phyloP scores from a whole-genome alignment of 2,888 invertebrate genomes.

The Tortricodes alternella region DNA sequence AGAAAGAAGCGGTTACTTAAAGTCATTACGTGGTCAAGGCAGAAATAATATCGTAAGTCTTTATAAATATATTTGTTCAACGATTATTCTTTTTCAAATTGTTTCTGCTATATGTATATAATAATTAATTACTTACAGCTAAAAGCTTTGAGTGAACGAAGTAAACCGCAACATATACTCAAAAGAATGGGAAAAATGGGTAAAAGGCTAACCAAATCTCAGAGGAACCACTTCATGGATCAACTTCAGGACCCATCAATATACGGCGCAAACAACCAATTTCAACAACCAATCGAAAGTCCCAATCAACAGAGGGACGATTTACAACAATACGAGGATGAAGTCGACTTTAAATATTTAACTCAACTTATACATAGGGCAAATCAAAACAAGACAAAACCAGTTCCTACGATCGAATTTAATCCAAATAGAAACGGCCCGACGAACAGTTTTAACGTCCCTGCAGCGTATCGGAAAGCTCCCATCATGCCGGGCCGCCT shows the following conservation, averaged over 20 bases:
- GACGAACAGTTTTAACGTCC: background rate
- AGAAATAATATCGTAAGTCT: background rate
- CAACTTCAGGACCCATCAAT: background rate
- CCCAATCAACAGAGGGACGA: slow-evolving; percentile 26
- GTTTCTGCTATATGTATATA: no score
- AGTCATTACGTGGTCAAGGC: background rate
- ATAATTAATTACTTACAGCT: background rate
- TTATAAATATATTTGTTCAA: background rate
- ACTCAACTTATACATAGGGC: slow-evolving; percentile 66
- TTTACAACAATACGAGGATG: slow-evolving; percentile 37
- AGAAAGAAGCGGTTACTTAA: background rate
- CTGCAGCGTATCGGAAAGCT: background rate
- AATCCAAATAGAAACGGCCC: slow-evolving; percentile 28
- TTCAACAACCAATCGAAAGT: background rate
- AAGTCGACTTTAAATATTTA: slow-evolving; percentile 68
- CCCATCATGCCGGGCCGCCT: slow-evolving; percentile 14
- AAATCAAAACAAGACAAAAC: slow-evolving; percentile 47
- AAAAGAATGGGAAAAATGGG: background rate
- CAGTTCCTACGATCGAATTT: slow-evolving; percentile 36
- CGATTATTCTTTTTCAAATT: background rate
- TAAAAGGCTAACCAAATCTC: background rate
- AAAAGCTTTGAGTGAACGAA: background rate
- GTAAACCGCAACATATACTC: background rate
- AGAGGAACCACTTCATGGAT: background rate
- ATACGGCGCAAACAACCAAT: background rate